Evolutionary conservation across 2,113 vertebrate genomes (phyloP).

Genomic region (Notiomystis cincta): DNA sequence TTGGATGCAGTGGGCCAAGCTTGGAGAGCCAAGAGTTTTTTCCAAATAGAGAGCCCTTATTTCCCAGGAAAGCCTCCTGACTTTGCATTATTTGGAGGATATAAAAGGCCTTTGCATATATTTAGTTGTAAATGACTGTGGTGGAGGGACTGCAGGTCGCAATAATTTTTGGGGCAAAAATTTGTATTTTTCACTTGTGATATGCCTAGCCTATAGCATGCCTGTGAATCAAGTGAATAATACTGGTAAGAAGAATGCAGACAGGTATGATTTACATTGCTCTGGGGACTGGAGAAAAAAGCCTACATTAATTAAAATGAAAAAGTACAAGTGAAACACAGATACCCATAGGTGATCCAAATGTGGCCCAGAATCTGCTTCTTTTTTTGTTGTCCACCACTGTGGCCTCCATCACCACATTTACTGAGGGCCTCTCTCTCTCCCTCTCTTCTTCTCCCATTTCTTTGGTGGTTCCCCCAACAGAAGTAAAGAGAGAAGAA

Average conservation of each 20-base stretch:
- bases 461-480: background rate
- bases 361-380: background rate
- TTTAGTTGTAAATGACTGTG: background rate
- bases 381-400: background rate
- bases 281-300: background rate
- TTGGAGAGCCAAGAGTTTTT: background rate
- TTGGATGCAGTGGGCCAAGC: background rate
- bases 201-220: background rate
- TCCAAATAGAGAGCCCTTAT: background rate
- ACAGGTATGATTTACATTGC: background rate
- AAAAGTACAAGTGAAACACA: background rate
- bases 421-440: background rate
- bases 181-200: background rate
- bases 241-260: background rate
- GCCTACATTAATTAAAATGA: background rate
- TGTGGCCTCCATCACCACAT: too few relatives aligned
- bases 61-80: background rate
- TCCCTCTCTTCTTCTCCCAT: background rate
- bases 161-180: background rate
- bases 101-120: background rate
- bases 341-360: background rate
- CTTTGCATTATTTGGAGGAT: background rate
- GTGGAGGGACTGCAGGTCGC: background rate
- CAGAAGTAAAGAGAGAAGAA: background rate
- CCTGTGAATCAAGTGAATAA: background rate